Base-by-base conservation (phyloP, 2,113 vertebrate genomes). In the Ictalurus punctatus region DNA sequence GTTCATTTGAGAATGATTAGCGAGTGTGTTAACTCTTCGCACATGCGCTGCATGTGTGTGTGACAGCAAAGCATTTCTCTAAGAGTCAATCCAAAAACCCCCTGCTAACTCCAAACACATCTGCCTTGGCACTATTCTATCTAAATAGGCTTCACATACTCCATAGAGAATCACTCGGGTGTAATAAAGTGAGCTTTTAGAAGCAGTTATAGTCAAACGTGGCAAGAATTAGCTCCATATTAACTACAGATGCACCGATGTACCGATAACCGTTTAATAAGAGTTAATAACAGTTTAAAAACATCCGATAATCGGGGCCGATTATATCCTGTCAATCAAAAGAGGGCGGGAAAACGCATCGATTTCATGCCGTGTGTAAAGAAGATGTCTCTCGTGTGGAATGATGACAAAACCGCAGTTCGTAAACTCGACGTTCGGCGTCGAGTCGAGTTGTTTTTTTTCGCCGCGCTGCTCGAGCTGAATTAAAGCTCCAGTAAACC, bases 1-100 rank as follows among this genome's bases (percentile, higher is more conserved):
- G 73, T 87, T 89, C 81, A 90, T 90, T 91, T 90, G 89, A 87
- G 91, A 91, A 88, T 90, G 91, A 93, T 93, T 91, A 90, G 84
- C 82, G 92, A 93, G 89, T 86, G 91, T 90, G 90, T 91, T 86
- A 92, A 94, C 91, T 90, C 67, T 12, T 89, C 58, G 86, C 83
- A 87, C 86, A 85, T 59, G 85, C 82, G 73, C 74, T 48, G 73
- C 86, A 90, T 84, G 91, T 89, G 83, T 90, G 86, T 90, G 89
- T 92, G 87, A 91, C 78, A 88, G 86, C 69, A 73, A 63, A 89
- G 85, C 83, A 30, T 85, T 79, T 69, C 79, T 88, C 78, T 34
- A 40, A 87, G 54, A 87, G 85, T 78, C 67, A 52, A 74, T 87
- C 90, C 87, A 84, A 88, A 88, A 84, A 59, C 81, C 71, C 84